A percentile compares a stretch with the other conserved stretches of the same genome.
Evolutionary conservation across 1,140 invertebrate genomes (phyloP).

Genomic region (Caenorhabditis brenneri): DNA sequence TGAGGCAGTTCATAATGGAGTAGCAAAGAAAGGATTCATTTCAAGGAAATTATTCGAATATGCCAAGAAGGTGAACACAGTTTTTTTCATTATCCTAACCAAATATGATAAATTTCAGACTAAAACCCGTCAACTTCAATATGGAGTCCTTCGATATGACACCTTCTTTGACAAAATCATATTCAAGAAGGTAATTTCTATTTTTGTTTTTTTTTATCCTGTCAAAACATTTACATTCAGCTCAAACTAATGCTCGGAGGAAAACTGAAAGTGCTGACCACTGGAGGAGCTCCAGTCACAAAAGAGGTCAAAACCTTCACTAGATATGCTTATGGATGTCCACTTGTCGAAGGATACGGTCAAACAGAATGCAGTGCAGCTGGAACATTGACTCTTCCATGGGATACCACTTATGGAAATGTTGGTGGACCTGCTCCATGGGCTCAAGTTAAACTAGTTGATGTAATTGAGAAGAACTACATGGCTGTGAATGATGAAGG

Average conservation of each 20-base stretch:
- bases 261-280: constrained; percentile 58
- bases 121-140: constrained; percentile 51
- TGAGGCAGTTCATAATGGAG: constrained; percentile 61
- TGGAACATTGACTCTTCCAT: constrained; percentile 62
- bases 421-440: constrained; percentile 65
- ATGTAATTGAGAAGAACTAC: constrained; percentile 66
- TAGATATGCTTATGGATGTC: constrained; percentile 63
- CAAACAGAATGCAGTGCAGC: constrained; percentile 68
- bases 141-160: constrained; percentile 54
- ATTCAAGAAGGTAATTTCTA: constrained; percentile 58
- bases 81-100: neutral
- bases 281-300: constrained; percentile 62
- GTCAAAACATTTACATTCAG: neutral
- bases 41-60: constrained; percentile 48
- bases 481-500: constrained; percentile 61
- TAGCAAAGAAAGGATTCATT: constrained; percentile 44
- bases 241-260: constrained; percentile 60
- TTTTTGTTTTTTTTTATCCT: neutral
- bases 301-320: constrained; percentile 61
- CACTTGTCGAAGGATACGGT: constrained; percentile 67
- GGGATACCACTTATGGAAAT: constrained; percentile 63
- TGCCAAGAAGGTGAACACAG: constrained; percentile 40
- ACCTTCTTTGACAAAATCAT: constrained; percentile 65
- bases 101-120: neutral
- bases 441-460: constrained; percentile 64